Base-by-base conservation (phyloP, 2,888 invertebrate species). In the Agrypnus murinus region DNA sequence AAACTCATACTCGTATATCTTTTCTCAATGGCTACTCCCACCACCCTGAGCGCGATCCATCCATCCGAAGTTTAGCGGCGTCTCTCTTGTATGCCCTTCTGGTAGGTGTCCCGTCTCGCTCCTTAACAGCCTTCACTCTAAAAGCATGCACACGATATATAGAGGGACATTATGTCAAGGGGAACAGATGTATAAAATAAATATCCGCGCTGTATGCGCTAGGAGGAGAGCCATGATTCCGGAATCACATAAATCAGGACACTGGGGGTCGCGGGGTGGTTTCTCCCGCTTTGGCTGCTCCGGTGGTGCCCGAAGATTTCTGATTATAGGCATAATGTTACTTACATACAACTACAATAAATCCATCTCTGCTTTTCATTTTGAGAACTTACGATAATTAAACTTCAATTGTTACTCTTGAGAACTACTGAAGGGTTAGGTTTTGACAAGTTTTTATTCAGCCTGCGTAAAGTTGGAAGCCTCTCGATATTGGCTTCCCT, bases 141-240 rank as follows among this genome's bases (percentile, higher is more conserved):
- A 88, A 88, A 88, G 88, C 88, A 87, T 87, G 87, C 85, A 84
- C 84, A 83, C 88, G 89, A 89, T 89, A 89, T 89, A 89, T 89
- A 88, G 88, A 87, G 87, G 88, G 88, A 89, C 89, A 89, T 89
- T 89, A 89, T 89, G 89, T 89, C 89, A 88, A 87, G 88, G 86
- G 86, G 87, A 87, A 87, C 87, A 87, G 87, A 87, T 87, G 87
- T 87, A 87, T 87, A 87, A 87, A 87, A 88, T 87, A 88, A 87
- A 88, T 87, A 87, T 87, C 86, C 85, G 84, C 83, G 85, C 84
- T 85, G 84, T 86, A 85, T 85, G 85, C 85, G 83, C 83, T 80
- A 81, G 81, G 83, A 83, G 83, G 84, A 83, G 85, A 84, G 85
- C 86, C 88, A 88, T 88, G 88, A 87, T 88, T 88, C 87, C 87